These are phyloP conservation scores for Heteromurus nitidus DNA, from an alignment of 2,888 invertebrate genomes.

Conservation along the genomic window DNA sequence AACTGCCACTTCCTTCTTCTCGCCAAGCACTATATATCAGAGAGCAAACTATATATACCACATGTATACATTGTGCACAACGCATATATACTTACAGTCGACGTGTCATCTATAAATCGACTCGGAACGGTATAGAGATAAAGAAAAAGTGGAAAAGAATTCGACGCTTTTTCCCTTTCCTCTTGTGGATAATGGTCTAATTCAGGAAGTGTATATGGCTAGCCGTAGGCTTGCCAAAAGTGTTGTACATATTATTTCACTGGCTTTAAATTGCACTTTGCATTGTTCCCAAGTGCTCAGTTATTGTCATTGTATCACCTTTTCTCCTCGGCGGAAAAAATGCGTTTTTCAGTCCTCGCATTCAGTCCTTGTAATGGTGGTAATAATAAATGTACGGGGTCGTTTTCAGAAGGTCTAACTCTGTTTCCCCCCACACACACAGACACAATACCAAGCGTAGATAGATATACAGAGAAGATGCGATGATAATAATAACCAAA, in stretches of 20 bases:
- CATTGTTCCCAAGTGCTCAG: slow-evolving; percentile 51
- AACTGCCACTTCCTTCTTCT: background rate
- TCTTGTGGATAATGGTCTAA: slow-evolving; percentile 41
- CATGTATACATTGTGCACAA: slow-evolving; percentile 28
- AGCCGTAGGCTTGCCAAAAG: slow-evolving; percentile 7
- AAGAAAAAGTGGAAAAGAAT: slow-evolving; percentile 13
- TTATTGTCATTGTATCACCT: slow-evolving; percentile 52
- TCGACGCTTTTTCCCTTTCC: slow-evolving; percentile 18
- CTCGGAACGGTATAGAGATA: slow-evolving; percentile 18
- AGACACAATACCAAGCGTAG: background rate
- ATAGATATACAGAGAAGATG: too few relatives aligned
- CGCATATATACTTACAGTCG: slow-evolving; percentile 18
- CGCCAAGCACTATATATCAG: too few relatives aligned
- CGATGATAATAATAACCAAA: slow-evolving; percentile 48
- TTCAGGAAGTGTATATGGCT: slow-evolving; percentile 39
- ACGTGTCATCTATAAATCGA: slow-evolving; percentile 52
- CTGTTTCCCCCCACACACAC: background rate
- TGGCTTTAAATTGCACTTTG: slow-evolving; percentile 48
- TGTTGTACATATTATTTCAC: slow-evolving; percentile 39
- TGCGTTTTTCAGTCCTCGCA: slow-evolving; percentile 7
- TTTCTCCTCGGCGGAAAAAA: slow-evolving; percentile 3
- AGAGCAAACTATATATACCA: background rate
- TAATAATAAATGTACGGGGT: slow-evolving; percentile 28
- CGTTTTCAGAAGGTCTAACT: slow-evolving; percentile 15
- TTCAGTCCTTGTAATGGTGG: slow-evolving; percentile 6